Conservation (phyloP, 2,888 invertebrate genomes). For the Troides helena region DNA sequence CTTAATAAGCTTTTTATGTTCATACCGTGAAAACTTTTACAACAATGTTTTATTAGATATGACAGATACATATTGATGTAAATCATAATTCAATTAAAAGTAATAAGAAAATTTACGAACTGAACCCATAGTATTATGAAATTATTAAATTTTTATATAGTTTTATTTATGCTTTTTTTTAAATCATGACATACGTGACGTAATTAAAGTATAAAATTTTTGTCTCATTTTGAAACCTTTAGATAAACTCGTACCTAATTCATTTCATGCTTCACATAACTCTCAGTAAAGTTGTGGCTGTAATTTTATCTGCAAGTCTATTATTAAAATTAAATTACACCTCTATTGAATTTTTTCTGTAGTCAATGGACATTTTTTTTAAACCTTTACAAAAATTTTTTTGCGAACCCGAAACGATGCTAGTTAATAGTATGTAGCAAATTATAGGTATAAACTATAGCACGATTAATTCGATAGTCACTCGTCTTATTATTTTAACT, state of each 20-base stretch:
- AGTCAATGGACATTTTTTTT: slow-evolving; percentile 25
- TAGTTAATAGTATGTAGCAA: not conserved
- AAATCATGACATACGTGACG: not conserved
- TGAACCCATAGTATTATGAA: no score
- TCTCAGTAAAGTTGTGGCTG: slow-evolving; percentile 47
- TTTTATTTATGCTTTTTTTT: not conserved
- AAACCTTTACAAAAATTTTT: slow-evolving; percentile 5
- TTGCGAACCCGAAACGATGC: not conserved
- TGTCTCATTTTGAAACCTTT: not conserved
- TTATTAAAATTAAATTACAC: slow-evolving; percentile 62
- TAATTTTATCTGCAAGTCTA: slow-evolving; percentile 63
- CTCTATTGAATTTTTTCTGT: slow-evolving; percentile 40
- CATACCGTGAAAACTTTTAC: no score
- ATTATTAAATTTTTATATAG: not conserved
- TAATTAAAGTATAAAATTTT: not conserved
- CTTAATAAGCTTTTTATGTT: no score
- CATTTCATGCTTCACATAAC: slow-evolving; percentile 59
- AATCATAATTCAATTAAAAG: no score
- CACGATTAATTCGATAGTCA: no score
- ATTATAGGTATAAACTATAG: no score
- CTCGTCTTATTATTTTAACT: no score
- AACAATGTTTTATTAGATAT: no score
- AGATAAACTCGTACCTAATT: slow-evolving; percentile 43
- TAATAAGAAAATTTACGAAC: no score
- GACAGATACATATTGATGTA: no score